Evolutionary conservation across 2,888 invertebrate genomes (phyloP).

Genomic region (Rhagonycha fulva): DNA sequence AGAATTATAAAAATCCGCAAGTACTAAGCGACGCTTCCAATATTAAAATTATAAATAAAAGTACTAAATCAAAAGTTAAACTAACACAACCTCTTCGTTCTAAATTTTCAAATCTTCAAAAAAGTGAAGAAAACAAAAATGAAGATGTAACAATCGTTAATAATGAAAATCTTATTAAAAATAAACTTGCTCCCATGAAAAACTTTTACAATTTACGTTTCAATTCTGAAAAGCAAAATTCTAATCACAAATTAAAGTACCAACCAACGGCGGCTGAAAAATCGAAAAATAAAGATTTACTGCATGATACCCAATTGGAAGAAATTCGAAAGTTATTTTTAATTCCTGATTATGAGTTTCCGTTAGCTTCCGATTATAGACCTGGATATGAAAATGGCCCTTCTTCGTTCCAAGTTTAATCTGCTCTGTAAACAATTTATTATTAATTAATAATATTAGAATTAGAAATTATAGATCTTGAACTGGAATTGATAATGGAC

Average conservation of each 20-base stretch:
- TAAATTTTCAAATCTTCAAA: not conserved
- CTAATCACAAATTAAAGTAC: not conserved
- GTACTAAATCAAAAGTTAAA: not conserved
- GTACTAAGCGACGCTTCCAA: not conserved
- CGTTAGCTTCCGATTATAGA: constrained; percentile 48
- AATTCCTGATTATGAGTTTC: constrained; percentile 55
- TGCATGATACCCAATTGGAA: constrained; percentile 42
- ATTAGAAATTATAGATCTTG: too few species aligned
- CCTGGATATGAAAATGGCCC: constrained; percentile 50
- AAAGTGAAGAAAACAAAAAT: not conserved
- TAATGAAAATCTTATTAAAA: not conserved
- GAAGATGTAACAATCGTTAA: not conserved
- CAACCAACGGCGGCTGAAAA: not conserved
- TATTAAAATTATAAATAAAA: not conserved
- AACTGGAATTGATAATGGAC: not conserved
- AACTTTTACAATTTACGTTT: not conserved
- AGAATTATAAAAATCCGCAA: constrained; percentile 1
- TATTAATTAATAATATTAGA: too few species aligned
- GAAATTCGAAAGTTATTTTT: constrained; percentile 48
- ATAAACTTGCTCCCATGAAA: not conserved
- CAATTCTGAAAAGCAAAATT: not conserved
- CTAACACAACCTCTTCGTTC: not conserved
- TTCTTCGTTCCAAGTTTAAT: constrained; percentile 51
- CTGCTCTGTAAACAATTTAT: too few species aligned
- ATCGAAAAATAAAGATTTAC: not conserved